A percentile compares a stretch with the other conserved stretches of the same genome.
These are phyloP conservation scores for Tipula lateralis DNA, from an alignment of 2,888 invertebrate genomes.

Conservation along the genomic window DNA sequence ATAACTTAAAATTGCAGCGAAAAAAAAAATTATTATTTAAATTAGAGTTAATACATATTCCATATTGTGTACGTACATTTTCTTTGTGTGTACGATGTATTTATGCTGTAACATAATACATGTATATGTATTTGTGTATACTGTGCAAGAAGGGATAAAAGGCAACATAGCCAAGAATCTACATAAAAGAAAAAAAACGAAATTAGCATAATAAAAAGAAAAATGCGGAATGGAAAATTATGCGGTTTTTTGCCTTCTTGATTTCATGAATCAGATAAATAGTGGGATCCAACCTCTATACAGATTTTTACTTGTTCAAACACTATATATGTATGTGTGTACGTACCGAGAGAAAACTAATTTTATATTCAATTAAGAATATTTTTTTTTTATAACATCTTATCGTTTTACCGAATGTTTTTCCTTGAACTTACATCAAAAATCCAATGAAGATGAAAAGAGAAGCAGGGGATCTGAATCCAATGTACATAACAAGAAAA, in stretches of 20 bases:
- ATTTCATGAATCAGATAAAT: slow-evolving; percentile 13
- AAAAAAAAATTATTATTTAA: not conserved
- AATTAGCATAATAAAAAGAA: not conserved
- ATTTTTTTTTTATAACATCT: not conserved
- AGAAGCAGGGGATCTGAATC: not conserved
- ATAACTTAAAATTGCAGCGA: not conserved
- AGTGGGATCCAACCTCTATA: not conserved
- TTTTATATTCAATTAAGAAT: slow-evolving; percentile 19
- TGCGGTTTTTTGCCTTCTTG: not conserved
- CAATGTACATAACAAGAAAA: not conserved
- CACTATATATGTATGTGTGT: too few species aligned
- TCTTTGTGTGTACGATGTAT: not conserved
- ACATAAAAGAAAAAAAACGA: not conserved
- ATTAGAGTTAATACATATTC: not conserved
- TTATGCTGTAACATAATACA: not conserved
- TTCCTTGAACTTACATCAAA: not conserved
- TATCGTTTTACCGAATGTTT: not conserved
- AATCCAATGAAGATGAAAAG: not conserved
- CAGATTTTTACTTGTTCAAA: not conserved
- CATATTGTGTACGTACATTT: not conserved
- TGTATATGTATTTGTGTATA: too few species aligned
- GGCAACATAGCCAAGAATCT: not conserved
- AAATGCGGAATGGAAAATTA: not conserved
- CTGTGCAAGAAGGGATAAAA: not conserved
- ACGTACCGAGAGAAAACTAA: not conserved